These are phyloP conservation scores for Atractosteus spatula DNA, from an alignment of 2,113 vertebrate genomes.

Conservation along the genomic window DNA sequence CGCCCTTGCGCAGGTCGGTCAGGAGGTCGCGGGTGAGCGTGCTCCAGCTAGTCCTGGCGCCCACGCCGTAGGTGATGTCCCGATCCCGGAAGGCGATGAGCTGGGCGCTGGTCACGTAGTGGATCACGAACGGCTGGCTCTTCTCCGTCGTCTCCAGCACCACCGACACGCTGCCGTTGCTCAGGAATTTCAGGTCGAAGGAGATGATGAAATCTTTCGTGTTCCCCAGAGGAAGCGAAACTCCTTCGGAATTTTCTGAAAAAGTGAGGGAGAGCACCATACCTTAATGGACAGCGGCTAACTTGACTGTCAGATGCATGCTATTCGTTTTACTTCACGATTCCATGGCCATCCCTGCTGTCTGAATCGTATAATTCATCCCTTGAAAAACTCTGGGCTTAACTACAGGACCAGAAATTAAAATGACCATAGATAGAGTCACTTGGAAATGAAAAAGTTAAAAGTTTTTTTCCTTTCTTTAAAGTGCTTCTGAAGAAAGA, in stretches of 20 bases:
- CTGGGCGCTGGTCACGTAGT: slow-evolving; percentile 81
- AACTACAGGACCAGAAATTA: too few species aligned
- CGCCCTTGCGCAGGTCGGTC: slow-evolving; percentile 91
- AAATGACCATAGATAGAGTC: too few species aligned
- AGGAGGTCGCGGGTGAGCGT: slow-evolving; percentile 89
- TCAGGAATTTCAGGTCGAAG: slow-evolving; percentile 83
- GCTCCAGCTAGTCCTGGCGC: slow-evolving; percentile 80
- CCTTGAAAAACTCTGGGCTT: too few species aligned
- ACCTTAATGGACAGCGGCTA: slow-evolving; percentile 2
- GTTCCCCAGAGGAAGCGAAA: slow-evolving; percentile 85
- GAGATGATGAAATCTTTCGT: slow-evolving; percentile 90
- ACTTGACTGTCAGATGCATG: too few species aligned
- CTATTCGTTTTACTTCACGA: too few species aligned
- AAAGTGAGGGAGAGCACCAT: slow-evolving; percentile 16
- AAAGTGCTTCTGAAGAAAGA: too few species aligned
- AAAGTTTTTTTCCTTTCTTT: too few species aligned
- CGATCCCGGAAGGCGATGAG: slow-evolving; percentile 83
- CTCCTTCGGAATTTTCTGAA: slow-evolving; percentile 83
- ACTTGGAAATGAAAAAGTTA: too few species aligned
- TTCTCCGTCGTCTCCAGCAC: slow-evolving; percentile 90
- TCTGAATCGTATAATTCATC: too few species aligned
- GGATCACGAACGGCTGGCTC: slow-evolving; percentile 81
- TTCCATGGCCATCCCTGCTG: too few species aligned
- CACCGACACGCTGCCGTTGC: slow-evolving; percentile 89
- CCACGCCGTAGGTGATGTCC: slow-evolving; percentile 88